Base-by-base conservation (phyloP, 2,113 vertebrate genomes). In the Macquaria ambigua region DNA sequence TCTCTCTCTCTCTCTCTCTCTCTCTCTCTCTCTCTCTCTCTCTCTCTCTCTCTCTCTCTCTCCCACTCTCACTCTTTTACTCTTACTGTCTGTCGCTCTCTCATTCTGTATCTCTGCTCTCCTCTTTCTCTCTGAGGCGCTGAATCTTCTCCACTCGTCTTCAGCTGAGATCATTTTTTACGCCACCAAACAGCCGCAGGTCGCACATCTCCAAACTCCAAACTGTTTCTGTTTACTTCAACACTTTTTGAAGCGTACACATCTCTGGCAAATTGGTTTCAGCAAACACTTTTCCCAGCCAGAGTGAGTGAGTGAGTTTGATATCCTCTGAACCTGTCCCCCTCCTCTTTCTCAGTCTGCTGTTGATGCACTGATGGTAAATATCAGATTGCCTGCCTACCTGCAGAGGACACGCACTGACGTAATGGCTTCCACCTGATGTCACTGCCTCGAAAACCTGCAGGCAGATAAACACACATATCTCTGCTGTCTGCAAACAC, bases 171-270 rank as follows among this genome's bases (percentile, higher is more conserved):
- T 88, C 0, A 37, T 89, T 89, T 87, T 86, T 88, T 67, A 87
- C 69, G 28, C 77, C 77, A 77, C 69, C 77, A 84, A 86, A 84
- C 66, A 87, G 85, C 92, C 53, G 1, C 85, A 52, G 93, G 88
- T 85, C 41, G 37, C 62, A 37, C 69, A 73, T 83, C 69, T 80
- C 70, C 56, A 39, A 56, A 50, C 83, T 76, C 75, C 28, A 2
- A n/a, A n/a, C n/a, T 50, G 74, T 79, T 76, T 86, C 78, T 89
- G 85, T 92, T 90, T 83, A 90, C 85, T 73, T 78, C 80, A 61
- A 86, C 78, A 76, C 62, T 69, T 63, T 82, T 62, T 83, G 61
- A 77, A 85, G 74, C 69, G 18, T 74, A 59, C 56, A 74, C 53
- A 71, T 87, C 80, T 90, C 37, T 55, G 74, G 52, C 73, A 86